phyloP scores from a whole-genome alignment of 2,797 vertebrate genomes.

The Channallabes apus region DNA sequence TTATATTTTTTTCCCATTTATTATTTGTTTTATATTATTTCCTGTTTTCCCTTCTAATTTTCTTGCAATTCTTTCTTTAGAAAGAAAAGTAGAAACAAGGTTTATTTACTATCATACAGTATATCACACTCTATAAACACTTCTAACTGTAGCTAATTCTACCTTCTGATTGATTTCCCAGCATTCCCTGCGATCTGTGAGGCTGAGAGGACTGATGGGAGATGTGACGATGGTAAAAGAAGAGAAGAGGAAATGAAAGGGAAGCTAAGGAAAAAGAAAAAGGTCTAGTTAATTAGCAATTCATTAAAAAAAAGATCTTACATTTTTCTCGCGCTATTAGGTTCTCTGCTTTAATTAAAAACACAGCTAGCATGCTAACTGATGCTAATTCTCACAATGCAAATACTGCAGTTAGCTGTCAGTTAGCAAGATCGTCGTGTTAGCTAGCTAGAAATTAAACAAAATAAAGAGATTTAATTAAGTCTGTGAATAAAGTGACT shows the following conservation, averaged over 20 bases:
- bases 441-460: neutral
- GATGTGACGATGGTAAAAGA: neutral
- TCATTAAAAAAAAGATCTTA: neutral
- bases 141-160: neutral
- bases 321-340: too few relatives aligned
- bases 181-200: slow-evolving; percentile 3
- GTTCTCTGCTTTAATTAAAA: neutral
- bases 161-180: neutral
- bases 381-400: neutral
- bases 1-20: neutral
- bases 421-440: neutral
- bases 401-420: neutral
- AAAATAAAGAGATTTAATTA: neutral
- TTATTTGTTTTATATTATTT: neutral
- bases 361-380: neutral
- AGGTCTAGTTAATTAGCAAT: slow-evolving; percentile 1
- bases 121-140: neutral
- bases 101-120: neutral
- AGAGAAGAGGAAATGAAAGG: neutral
- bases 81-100: too few relatives aligned
- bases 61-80: neutral
- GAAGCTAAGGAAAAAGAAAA: slow-evolving; percentile 27
- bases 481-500: neutral
- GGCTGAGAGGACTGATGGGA: neutral
- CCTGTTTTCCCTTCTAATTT: neutral